Conservation (phyloP, 2,888 invertebrate species). For the Drosophila putrida region DNA sequence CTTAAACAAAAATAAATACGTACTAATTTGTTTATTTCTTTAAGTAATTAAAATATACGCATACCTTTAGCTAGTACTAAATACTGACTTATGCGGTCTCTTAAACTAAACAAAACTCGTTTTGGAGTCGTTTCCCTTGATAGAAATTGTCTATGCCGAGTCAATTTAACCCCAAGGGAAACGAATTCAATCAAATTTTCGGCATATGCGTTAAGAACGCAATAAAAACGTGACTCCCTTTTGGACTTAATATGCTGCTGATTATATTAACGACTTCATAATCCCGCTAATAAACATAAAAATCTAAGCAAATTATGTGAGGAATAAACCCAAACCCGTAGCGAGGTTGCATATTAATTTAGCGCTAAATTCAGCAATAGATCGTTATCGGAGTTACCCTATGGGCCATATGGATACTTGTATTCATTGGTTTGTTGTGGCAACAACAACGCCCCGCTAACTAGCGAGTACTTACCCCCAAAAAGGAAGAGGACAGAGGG, state of each 20-base stretch:
- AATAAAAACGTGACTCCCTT: slow-evolving; percentile 22
- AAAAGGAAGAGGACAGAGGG: slow-evolving; percentile 17
- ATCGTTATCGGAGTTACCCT: slow-evolving; percentile 55
- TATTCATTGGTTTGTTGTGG: slow-evolving; percentile 41
- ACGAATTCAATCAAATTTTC: slow-evolving; percentile 48
- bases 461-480: slow-evolving; percentile 49
- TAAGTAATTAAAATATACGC: slow-evolving; percentile 11
- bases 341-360: slow-evolving; percentile 63
- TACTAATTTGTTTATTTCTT: slow-evolving; percentile 58
- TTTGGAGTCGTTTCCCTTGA: neutral
- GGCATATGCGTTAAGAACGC: slow-evolving; percentile 63
- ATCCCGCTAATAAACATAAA: slow-evolving; percentile 83
- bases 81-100: slow-evolving; percentile 6
- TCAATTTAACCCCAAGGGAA: slow-evolving; percentile 11
- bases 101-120: neutral
- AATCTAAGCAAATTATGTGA: slow-evolving; percentile 68
- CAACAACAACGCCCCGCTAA: slow-evolving; percentile 63
- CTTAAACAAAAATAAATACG: slow-evolving; percentile 30
- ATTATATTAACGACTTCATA: slow-evolving; percentile 80
- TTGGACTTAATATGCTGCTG: slow-evolving; percentile 59
- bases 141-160: no score
- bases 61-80: neutral
- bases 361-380: slow-evolving; percentile 49
- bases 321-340: slow-evolving; percentile 20
- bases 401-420: slow-evolving; percentile 17